phyloP scores from a whole-genome alignment of 2,888 invertebrate species.

The Drosophila villosipedis region DNA sequence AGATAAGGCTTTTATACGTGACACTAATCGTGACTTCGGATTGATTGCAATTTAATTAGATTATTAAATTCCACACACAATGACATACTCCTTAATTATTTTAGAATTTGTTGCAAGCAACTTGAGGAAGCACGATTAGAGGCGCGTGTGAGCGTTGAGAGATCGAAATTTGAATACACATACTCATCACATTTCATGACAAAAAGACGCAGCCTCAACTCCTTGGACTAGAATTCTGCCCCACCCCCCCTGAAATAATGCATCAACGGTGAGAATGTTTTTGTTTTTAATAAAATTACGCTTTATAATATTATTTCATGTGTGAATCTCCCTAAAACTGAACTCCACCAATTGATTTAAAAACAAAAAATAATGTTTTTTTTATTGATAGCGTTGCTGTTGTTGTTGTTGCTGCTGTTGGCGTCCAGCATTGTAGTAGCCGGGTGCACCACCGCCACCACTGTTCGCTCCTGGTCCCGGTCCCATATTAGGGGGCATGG shows the following conservation, averaged over 20 bases:
- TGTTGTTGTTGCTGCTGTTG: slow-evolving; percentile 54
- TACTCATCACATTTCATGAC: slow-evolving; percentile 38
- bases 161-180: slow-evolving; percentile 18
- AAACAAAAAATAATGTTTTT: background rate
- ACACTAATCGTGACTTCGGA: slow-evolving; percentile 23
- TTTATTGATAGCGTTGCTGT: slow-evolving; percentile 59
- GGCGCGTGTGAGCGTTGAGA: slow-evolving; percentile 20
- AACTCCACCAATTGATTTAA: slow-evolving; percentile 1
- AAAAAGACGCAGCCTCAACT: slow-evolving; percentile 11
- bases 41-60: background rate
- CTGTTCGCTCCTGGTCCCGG: slow-evolving; percentile 32
- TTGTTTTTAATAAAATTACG: slow-evolving; percentile 73
- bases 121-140: slow-evolving; percentile 12
- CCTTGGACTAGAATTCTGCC: slow-evolving; percentile 3
- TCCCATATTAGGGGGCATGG: slow-evolving; percentile 60
- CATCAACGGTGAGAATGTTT: slow-evolving; percentile 52
- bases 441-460: slow-evolving; percentile 31
- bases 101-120: background rate
- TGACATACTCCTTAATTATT: slow-evolving; percentile 2
- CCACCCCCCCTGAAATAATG: slow-evolving; percentile 9
- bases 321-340: slow-evolving; percentile 16
- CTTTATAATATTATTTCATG: slow-evolving; percentile 67
- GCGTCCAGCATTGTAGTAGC: slow-evolving; percentile 60
- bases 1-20: slow-evolving; percentile 23
- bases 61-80: background rate